phyloP scores from a whole-genome alignment of 2,888 invertebrate species.

The Polylopha cassiicola region DNA sequence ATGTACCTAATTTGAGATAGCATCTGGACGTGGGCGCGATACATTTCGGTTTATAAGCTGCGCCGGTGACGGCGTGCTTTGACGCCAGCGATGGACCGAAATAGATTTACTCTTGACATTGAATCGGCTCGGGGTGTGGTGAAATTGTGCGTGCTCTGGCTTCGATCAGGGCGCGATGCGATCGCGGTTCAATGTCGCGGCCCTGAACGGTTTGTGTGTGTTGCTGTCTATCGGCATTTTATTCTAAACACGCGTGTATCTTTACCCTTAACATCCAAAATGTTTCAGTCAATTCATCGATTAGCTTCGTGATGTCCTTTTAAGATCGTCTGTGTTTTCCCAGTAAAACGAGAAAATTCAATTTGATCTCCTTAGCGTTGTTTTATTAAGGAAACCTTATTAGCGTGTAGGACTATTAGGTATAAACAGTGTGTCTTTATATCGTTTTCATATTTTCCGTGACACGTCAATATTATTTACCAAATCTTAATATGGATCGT shows the following conservation, averaged over 20 bases:
- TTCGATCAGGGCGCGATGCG: slow-evolving; percentile 36
- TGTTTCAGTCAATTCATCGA: too few species aligned
- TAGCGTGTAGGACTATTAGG: too few species aligned
- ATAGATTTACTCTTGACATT: slow-evolving; percentile 41
- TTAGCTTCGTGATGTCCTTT: too few species aligned
- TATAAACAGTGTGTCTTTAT: too few species aligned
- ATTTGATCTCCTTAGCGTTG: too few species aligned
- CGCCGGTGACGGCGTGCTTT: slow-evolving; percentile 1
- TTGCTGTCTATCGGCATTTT: slow-evolving; percentile 14
- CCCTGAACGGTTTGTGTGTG: slow-evolving; percentile 37
- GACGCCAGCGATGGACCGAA: slow-evolving; percentile 16
- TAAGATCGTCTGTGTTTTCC: too few species aligned
- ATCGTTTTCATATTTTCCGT: too few species aligned
- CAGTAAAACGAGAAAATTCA: too few species aligned
- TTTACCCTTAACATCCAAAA: too few species aligned
- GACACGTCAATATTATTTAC: too few species aligned
- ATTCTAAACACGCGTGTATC: slow-evolving; percentile 12
- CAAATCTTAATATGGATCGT: background rate
- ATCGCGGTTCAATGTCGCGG: slow-evolving; percentile 42
- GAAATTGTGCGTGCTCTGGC: slow-evolving; percentile 39
- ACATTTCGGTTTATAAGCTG: slow-evolving; percentile 9
- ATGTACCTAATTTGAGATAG: slow-evolving; percentile 2
- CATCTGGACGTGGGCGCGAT: slow-evolving; percentile 11
- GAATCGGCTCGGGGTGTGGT: slow-evolving; percentile 30
- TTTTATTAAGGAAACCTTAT: too few species aligned